Base-by-base conservation (phyloP, 2,797 vertebrate species). In the Euphonia xanthogaster region DNA sequence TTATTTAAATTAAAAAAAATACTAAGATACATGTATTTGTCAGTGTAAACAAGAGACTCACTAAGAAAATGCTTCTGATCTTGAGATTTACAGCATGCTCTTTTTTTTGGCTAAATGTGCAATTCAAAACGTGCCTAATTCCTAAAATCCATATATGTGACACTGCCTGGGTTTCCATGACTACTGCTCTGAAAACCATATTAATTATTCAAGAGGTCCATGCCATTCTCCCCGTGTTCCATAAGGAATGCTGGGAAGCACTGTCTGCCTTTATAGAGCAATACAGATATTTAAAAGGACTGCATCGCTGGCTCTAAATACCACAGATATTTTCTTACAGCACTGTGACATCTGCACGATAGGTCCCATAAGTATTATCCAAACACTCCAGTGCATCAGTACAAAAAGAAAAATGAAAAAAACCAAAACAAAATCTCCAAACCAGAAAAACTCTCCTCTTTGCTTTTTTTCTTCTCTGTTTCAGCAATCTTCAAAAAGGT, bases 131-230 rank as follows among this genome's bases (percentile, higher is more conserved):
- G 39, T 97, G 96, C 96, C 97, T 98, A 98, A 98, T 97, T 98
- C 97, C 97, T 97, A 97, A 96, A 98, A 98, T 97, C 96, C 97
- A 97, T 97, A 96, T 97, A 97, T 95, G 95, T 98, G 98, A 97
- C 97, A 97, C 95, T 92, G 95, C 95, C 97, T 97, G 92, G 90
- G 98, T 98, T 98, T 98, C 98, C 97, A 98, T 98, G 98, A 97
- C 98, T 97, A 98, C 97, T 98, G 96, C 95, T 98, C 97, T 96
- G 97, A 98, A 98, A 98, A 97, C 97, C 97, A 96, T 97, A 98
- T 98, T 98, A 98, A 98, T 98, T 98, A 98, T 98, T 98, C 97
- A 98, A 98, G 92, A 98, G 95, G 97, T 96, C 97, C 96, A 94
- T 96, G 97, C 92, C 96, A 97, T 97, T 98, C 95, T 98, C 96